A percentile compares a stretch with the other conserved stretches of the same genome.
phyloP scores from a whole-genome alignment of 2,113 vertebrate species.

The Pogona vitticeps region DNA sequence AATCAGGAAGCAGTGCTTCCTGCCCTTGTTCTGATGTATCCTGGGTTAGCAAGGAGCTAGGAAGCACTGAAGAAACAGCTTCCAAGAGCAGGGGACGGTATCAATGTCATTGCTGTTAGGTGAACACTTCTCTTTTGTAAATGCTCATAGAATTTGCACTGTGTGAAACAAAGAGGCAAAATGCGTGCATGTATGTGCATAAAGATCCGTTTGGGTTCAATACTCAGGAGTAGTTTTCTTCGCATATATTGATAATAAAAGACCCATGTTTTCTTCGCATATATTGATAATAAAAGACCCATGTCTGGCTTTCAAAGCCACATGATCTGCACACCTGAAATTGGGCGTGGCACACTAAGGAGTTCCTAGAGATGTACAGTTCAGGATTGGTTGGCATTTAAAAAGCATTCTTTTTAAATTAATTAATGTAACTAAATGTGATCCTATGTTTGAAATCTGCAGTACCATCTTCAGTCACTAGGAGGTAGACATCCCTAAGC shows the following conservation, averaged over 20 bases:
- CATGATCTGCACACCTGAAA: too few relatives aligned
- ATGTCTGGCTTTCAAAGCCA: neutral
- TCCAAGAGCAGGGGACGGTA: neutral
- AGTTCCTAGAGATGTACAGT: too few relatives aligned
- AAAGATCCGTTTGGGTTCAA: neutral
- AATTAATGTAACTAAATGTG: too few relatives aligned
- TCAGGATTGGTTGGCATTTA: too few relatives aligned
- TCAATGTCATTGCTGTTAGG: too few relatives aligned
- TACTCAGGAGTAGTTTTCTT: neutral
- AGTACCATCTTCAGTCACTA: too few relatives aligned
- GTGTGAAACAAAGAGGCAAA: neutral
- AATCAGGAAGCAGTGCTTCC: neutral
- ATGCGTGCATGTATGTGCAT: too few relatives aligned
- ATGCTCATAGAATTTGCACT: neutral
- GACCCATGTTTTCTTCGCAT: neutral
- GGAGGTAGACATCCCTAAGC: too few relatives aligned
- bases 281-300: neutral
- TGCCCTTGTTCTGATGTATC: neutral
- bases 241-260: neutral
- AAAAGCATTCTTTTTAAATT: too few relatives aligned
- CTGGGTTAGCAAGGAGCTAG: neutral
- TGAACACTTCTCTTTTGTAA: neutral
- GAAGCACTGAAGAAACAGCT: neutral
- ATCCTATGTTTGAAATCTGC: too few relatives aligned
- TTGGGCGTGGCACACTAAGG: too few relatives aligned